Conservation (phyloP, 2,113 vertebrate genomes). For the Ctenomys sociabilis region DNA sequence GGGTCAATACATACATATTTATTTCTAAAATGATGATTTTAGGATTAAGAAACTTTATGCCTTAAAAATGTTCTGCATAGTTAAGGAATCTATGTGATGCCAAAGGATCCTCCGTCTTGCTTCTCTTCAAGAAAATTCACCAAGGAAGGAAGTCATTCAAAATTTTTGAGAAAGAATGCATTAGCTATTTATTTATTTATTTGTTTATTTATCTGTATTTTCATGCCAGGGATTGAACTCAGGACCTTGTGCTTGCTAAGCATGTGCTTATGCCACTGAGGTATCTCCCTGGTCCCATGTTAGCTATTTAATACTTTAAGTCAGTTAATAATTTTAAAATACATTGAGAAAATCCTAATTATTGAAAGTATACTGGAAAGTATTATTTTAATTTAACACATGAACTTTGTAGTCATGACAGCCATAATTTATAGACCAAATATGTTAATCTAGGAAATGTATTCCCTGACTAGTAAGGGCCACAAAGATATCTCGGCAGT, state of each 20-base stretch:
- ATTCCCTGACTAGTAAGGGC: not conserved
- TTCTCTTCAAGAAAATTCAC: not conserved
- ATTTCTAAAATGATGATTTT: slow-evolving; percentile 7
- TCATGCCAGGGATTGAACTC: too few relatives aligned
- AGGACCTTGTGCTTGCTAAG: too few relatives aligned
- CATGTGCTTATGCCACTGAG: too few relatives aligned
- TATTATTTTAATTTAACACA: not conserved
- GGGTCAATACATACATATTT: not conserved
- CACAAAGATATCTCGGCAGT: too few relatives aligned
- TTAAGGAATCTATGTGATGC: not conserved
- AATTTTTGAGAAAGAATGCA: not conserved
- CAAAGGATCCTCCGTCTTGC: not conserved
- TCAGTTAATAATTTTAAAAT: not conserved
- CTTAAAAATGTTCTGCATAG: not conserved
- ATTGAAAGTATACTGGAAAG: not conserved
- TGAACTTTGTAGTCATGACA: not conserved
- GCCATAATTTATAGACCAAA: not conserved
- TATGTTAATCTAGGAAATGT: not conserved
- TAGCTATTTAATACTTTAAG: not conserved
- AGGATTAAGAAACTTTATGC: not conserved
- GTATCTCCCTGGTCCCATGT: not conserved
- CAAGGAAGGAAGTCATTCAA: not conserved
- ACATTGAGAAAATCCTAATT: not conserved
- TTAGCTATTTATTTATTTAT: not conserved
- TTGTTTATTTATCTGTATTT: too few relatives aligned